These are phyloP conservation scores for Heteractis magnifica DNA, from an alignment of 92 coral and sea anemone species.

Conservation along the genomic window DNA sequence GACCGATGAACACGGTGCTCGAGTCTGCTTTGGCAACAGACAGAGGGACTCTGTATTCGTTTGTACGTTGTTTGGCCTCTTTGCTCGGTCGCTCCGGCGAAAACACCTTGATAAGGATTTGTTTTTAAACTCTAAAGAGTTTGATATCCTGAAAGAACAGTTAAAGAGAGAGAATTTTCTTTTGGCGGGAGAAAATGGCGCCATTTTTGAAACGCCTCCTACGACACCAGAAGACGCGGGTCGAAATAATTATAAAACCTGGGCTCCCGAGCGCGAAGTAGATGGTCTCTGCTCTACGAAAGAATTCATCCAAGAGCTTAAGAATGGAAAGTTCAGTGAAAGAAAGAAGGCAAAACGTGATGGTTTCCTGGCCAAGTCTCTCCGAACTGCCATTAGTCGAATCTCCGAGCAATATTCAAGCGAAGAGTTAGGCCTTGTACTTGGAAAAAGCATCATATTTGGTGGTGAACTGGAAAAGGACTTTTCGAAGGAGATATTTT, in stretches of 20 bases:
- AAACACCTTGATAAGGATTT: not conserved
- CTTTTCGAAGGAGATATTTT: conserved; percentile 7
- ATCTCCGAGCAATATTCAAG: not conserved
- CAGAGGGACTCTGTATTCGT: conserved; percentile 4
- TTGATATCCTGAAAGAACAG: conserved; percentile 1
- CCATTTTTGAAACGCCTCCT: conserved; percentile 22
- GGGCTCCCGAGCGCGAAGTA: not conserved
- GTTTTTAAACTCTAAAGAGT: not conserved
- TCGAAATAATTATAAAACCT: not conserved
- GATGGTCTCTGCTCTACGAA: not conserved
- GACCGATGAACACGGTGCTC: not conserved
- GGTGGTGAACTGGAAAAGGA: conserved; percentile 10
- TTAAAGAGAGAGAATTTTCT: conserved; percentile 15
- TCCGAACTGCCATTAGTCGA: not conserved
- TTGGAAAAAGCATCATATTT: conserved; percentile 19
- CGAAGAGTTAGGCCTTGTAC: conserved; percentile 16
- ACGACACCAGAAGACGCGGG: conserved; percentile 24
- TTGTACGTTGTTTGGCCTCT: not conserved
- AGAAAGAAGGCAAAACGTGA: conserved; percentile 4
- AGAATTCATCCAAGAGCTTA: not conserved
- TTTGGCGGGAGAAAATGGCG: conserved; percentile 3
- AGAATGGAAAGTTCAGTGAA: not conserved
- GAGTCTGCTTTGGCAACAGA: not conserved
- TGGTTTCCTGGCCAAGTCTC: not conserved
- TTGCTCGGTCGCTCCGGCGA: not conserved